Conservation (phyloP, 2,888 invertebrate species). For the Geophilus truncorum region DNA sequence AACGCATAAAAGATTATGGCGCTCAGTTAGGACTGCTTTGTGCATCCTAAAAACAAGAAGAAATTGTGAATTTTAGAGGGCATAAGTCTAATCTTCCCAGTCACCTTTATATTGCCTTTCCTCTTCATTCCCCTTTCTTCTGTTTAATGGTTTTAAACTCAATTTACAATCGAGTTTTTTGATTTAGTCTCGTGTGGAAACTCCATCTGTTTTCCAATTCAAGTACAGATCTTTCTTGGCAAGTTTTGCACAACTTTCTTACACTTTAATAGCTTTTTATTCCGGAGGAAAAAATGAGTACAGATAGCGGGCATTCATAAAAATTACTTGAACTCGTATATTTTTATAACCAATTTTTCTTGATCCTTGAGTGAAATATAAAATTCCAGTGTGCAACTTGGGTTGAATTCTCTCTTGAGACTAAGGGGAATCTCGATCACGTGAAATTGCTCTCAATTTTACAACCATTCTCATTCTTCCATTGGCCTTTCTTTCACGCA, state of each 20-base stretch:
- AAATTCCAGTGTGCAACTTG: conserved; percentile 3
- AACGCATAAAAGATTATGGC: background rate
- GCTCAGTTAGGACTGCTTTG: background rate
- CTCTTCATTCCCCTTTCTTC: background rate
- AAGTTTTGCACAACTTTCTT: background rate
- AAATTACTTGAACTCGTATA: background rate
- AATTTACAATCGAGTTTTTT: background rate
- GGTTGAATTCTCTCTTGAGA: background rate
- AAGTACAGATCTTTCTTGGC: background rate
- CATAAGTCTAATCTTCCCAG: background rate
- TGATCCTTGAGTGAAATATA: background rate
- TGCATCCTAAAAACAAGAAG: background rate
- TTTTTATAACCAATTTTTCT: background rate
- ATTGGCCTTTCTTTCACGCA: background rate
- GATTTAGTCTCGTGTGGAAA: background rate
- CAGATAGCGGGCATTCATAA: background rate
- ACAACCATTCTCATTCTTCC: background rate
- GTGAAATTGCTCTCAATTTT: conserved; percentile 16
- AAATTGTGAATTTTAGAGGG: background rate
- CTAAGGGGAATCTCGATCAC: background rate
- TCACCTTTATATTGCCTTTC: background rate
- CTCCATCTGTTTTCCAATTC: background rate
- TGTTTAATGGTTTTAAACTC: background rate
- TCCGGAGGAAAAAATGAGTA: background rate
- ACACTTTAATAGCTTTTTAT: background rate